A percentile compares a stretch with the other conserved stretches of the same genome.
Conservation (phyloP, 2,888 invertebrate genomes). For the Cristatella mucedo region DNA sequence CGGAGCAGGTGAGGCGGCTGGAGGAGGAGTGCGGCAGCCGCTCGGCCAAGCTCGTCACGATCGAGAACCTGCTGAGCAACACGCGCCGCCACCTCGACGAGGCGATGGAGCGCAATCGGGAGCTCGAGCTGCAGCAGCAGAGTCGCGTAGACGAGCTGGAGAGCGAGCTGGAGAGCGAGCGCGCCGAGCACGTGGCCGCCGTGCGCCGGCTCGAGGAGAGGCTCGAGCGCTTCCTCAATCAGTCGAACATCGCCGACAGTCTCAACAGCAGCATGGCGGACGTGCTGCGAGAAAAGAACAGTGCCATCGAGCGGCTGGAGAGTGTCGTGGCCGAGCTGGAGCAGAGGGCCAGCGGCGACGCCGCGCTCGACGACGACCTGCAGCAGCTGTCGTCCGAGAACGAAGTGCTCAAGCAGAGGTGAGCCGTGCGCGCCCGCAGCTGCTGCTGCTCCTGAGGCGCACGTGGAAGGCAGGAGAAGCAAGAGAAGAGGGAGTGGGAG, state of each 20-base stretch:
- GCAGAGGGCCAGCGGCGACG: too few relatives aligned
- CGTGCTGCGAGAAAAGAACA: slow-evolving; percentile 71
- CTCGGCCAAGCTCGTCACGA: slow-evolving; percentile 1
- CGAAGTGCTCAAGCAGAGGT: too few relatives aligned
- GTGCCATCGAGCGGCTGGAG: slow-evolving; percentile 69
- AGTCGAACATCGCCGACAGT: slow-evolving; percentile 37
- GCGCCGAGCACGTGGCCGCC: slow-evolving; percentile 55
- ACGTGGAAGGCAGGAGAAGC: too few relatives aligned
- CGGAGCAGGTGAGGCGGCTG: neutral
- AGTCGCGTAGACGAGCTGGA: slow-evolving; percentile 17
- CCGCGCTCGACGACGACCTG: too few relatives aligned
- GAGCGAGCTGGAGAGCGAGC: slow-evolving; percentile 38
- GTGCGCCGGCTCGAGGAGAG: slow-evolving; percentile 59
- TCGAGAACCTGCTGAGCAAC: slow-evolving; percentile 5
- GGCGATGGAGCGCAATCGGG: slow-evolving; percentile 2
- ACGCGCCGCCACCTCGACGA: slow-evolving; percentile 7
- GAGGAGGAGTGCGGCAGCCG: slow-evolving; percentile 2
- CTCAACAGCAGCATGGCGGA: slow-evolving; percentile 24
- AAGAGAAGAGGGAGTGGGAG: too few relatives aligned
- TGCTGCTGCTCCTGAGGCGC: too few relatives aligned
- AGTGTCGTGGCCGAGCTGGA: too few relatives aligned
- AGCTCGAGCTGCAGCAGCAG: slow-evolving; percentile 7
- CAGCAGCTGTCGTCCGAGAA: too few relatives aligned
- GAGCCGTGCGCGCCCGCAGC: too few relatives aligned
- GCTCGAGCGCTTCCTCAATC: slow-evolving; percentile 61